These are phyloP conservation scores for Ceryle rudis DNA, from an alignment of 2,797 vertebrate genomes.

Conservation along the genomic window DNA sequence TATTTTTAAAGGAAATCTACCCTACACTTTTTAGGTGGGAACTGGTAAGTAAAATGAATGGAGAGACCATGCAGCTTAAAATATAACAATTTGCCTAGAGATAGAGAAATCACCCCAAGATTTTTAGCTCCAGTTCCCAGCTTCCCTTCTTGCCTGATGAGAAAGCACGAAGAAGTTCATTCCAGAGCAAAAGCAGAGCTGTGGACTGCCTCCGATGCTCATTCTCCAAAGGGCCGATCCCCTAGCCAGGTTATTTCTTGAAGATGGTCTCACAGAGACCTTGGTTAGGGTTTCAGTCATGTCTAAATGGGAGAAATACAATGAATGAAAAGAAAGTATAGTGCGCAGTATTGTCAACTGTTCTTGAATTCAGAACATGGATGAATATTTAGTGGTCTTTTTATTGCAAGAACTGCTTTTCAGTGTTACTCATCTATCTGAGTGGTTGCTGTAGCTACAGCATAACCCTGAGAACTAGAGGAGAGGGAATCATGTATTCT, in stretches of 20 bases:
- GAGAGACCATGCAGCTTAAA: neutral
- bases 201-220: neutral
- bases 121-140: neutral
- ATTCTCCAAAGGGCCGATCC: neutral
- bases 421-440: neutral
- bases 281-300: neutral
- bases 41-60: neutral
- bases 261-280: neutral
- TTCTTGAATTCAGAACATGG: neutral
- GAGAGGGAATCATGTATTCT: neutral
- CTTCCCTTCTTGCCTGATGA: neutral
- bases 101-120: neutral
- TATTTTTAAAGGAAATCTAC: neutral
- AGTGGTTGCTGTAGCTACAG: slow-evolving; percentile 49
- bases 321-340: neutral
- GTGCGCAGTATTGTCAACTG: neutral
- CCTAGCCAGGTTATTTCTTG: neutral
- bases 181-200: neutral
- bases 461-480: neutral
- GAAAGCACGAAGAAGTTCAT: neutral
- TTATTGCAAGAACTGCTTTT: neutral
- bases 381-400: neutral
- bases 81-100: neutral
- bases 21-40: neutral
- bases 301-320: neutral